phyloP scores from a whole-genome alignment of 2,888 invertebrate genomes.

The Ophion slaviceki region DNA sequence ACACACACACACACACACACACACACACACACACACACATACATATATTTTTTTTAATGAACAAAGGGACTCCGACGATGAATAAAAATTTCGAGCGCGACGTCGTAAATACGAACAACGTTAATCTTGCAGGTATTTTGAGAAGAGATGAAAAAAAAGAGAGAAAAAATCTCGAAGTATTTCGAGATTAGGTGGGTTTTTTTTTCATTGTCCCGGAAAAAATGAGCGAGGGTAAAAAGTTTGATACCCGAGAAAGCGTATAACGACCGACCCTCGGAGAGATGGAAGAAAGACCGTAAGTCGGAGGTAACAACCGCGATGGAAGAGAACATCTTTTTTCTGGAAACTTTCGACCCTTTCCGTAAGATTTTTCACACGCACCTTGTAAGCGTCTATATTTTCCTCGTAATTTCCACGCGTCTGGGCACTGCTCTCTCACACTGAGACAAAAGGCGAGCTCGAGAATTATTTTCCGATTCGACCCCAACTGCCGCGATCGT shows the following conservation, averaged over 20 bases:
- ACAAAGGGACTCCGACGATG: neutral
- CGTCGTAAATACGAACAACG: constrained; percentile 6
- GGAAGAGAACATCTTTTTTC: constrained; percentile 51
- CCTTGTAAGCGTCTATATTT: too few relatives aligned
- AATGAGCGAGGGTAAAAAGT: neutral
- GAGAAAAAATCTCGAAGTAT: neutral
- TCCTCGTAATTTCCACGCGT: neutral
- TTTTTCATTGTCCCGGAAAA: neutral
- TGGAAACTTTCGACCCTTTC: constrained; percentile 51
- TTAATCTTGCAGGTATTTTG: constrained; percentile 25
- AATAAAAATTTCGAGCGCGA: too few relatives aligned
- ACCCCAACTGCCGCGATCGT: constrained; percentile 20
- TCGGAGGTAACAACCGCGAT: constrained; percentile 50
- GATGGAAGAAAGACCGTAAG: neutral
- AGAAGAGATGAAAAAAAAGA: neutral
- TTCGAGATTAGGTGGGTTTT: constrained; percentile 6
- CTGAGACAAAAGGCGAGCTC: constrained; percentile 24
- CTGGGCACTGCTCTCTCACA: constrained; percentile 1
- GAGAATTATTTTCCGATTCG: constrained; percentile 61
- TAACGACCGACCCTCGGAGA: too few relatives aligned
- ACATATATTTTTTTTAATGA: neutral
- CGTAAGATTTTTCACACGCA: neutral
- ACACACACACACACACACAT: neutral
- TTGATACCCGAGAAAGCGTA: constrained; percentile 35
- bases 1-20: neutral